Evolutionary conservation across 2,888 invertebrate genomes (phyloP).

Genomic region (Timandra comae): DNA sequence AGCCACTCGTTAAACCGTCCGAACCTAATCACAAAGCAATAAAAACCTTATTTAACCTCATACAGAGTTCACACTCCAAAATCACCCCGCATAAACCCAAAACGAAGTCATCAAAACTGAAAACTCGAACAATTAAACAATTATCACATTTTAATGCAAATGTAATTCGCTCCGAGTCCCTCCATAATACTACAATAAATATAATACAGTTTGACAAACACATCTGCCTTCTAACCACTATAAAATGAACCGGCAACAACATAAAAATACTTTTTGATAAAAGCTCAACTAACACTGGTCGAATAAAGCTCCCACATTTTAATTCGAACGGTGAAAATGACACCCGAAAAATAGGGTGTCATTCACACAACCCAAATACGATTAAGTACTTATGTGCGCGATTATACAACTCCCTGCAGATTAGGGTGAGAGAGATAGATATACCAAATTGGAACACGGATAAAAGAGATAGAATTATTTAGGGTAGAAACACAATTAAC

Average conservation of each 20-base stretch:
- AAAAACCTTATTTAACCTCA: constrained; percentile 7
- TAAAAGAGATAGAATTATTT: too few relatives aligned
- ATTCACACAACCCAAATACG: constrained; percentile 61
- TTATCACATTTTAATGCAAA: constrained; percentile 66
- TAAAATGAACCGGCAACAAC: constrained; percentile 35
- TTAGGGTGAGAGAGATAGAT: constrained; percentile 40
- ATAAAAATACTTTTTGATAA: constrained; percentile 10
- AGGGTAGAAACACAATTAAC: not conserved
- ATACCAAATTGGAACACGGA: too few relatives aligned
- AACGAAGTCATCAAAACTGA: constrained; percentile 14
- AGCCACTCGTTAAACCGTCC: too few relatives aligned
- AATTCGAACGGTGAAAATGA: constrained; percentile 51
- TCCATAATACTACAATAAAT: constrained; percentile 46
- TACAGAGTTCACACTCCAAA: constrained; percentile 6
- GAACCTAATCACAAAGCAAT: too few relatives aligned
- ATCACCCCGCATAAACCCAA: constrained; percentile 8
- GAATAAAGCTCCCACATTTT: constrained; percentile 55
- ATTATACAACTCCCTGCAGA: constrained; percentile 59
- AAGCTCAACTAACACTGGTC: constrained; percentile 38
- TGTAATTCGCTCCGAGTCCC: constrained; percentile 38
- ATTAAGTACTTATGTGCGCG: constrained; percentile 74
- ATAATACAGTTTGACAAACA: too few relatives aligned
- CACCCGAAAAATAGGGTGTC: constrained; percentile 67
- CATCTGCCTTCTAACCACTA: constrained; percentile 44
- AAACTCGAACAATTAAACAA: constrained; percentile 49